Evolutionary conservation across 1,140 invertebrate genomes (phyloP), one percentile per base, ranked within the genome.

Genomic region (Harpegnathos saltator): DNA sequence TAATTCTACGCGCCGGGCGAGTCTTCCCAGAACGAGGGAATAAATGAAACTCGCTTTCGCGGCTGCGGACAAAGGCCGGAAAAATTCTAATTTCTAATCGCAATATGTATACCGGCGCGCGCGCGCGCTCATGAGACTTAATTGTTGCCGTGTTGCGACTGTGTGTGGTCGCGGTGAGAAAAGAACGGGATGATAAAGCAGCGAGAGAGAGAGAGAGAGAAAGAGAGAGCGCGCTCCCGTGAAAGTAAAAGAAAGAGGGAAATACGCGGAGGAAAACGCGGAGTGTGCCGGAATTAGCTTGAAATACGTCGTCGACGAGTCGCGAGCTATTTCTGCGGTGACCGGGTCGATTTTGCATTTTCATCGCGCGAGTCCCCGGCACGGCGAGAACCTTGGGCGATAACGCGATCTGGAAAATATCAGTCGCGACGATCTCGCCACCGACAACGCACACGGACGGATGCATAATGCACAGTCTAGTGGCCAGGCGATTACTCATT

Each of bases 61-160:
- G 29, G 29, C 0, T 9, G 56, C 52, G 59, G 17, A 80, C 75
- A 71, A 80, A 71, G 65, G 0, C 75, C 75, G 75, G 75, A 80
- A 69, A 71, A 69, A 54, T 80, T 59, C 52, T 3, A 58, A 80
- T 71, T 80, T 80, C 63, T 78, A 78, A 69, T 62, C 72, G 72
- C 24, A 15, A 12, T 0, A 12, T 26, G 66, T 38, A 69, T 68
- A 33, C 50, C 52, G 29, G 24, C 75, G 75, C 75, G 65, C 58
- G 65, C 65, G 65, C 38, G 38, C 38, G 33, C 75, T 63, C 75
- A 65, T 48, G 75, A 33, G 52, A 59, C 52, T 59, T 54, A 24
- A 71, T 29, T 71, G 38, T 58, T 68, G 62, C 48, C 38, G 63
- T 22, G 17, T n/a, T n/a, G n/a, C n/a, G n/a, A n/a, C n/a, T n/a